Evolutionary conservation across 2,797 vertebrate species (phyloP), one percentile per base, ranked within the genome.

Genomic region (Gymnoscopelus microlampas): DNA sequence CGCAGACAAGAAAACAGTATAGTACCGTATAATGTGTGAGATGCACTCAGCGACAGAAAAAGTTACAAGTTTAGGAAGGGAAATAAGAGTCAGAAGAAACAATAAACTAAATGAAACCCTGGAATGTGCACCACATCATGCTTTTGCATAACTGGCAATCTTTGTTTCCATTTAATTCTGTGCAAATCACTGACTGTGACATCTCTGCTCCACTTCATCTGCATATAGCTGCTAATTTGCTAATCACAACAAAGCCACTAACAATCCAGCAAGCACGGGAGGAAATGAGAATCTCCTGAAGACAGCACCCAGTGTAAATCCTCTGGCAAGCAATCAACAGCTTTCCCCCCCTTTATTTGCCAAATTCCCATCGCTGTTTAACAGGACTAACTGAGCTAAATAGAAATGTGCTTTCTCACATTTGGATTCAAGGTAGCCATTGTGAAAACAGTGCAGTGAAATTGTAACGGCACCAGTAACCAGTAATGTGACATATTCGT

Each of bases 231-330:
- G 65, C 68, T 86, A 85, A 88, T 88, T 85, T 75, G 67, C 74
- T 81, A 77, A 88, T 89, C 69, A 80, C 74, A 78, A 66, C 69
- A 76, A 85, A 86, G 74, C 69, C 79, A 72, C 44, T 65, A 80
- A 80, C 66, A 79, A 81, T 81, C 73, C 24, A 60, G 65, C 49
- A 56, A 79, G 60, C 29, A 53, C 32, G 60, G 59, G 56, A 81
- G 60, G 70, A 81, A 79, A 81, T 75, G 23, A 54, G 60, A 79
- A 67, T 70, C 60, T 66, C 71, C 60, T 47, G 58, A 67, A 79
- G 61, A 76, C 60, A 65, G 75, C 23, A 39, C 9, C 55, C 60
- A 60, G 67, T 73, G 64, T 60, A 83, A 82, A 85, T 80, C 66
- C 56, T 79, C 51, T 75, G 75, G 60, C 51, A 73, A 73, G 74